phyloP scores from a whole-genome alignment of 2,797 vertebrate species.

The Simalia tracyae region DNA sequence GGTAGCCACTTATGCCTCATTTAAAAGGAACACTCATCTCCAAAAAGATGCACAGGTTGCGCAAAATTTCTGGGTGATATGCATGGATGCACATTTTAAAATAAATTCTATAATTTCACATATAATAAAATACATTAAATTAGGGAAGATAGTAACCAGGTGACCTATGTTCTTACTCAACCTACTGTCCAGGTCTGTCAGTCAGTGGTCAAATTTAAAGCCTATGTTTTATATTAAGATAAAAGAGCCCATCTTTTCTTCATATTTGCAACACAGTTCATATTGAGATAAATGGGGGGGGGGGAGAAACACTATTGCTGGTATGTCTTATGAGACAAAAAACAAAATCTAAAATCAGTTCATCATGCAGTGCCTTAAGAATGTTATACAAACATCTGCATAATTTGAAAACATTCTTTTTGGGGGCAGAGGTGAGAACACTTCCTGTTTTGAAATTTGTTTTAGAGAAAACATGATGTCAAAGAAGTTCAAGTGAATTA shows the following conservation, averaged over 20 bases:
- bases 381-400: background rate
- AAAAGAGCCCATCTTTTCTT: background rate
- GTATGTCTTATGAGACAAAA: background rate
- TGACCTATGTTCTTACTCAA: too few species aligned
- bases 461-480: constrained; percentile 7
- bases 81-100: too few species aligned
- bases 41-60: too few species aligned
- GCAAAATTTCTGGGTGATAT: too few species aligned
- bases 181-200: too few species aligned
- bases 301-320: background rate
- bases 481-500: constrained; percentile 4
- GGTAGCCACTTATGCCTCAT: too few species aligned
- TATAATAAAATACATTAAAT: too few species aligned
- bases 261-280: background rate
- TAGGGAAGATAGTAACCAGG: too few species aligned
- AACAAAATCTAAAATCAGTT: constrained; percentile 22
- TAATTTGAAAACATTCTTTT: background rate
- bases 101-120: too few species aligned
- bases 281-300: background rate
- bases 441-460: constrained; percentile 9
- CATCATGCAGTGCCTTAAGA: background rate
- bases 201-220: background rate
- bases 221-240: background rate
- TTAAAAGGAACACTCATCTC: too few species aligned
- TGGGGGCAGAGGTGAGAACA: background rate